phyloP scores from a whole-genome alignment of 2,113 vertebrate species.

The Phainopepla nitens region DNA sequence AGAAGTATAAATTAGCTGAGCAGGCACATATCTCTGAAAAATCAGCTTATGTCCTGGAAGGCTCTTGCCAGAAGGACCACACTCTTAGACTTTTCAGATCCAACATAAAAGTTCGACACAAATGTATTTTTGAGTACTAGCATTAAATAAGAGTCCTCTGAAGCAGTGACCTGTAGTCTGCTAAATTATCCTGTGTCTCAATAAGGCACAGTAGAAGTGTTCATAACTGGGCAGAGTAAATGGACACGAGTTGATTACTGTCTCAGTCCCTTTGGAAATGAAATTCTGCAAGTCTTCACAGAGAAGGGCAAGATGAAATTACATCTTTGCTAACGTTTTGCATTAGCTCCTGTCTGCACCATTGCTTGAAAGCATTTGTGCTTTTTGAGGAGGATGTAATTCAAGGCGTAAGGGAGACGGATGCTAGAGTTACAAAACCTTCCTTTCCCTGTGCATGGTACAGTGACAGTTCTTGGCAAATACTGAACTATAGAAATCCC shows the following conservation, averaged over 20 bases:
- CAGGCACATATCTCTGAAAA: conserved; percentile 13
- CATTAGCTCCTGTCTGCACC: not conserved
- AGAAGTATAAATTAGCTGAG: conserved; percentile 32
- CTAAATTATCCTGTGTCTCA: not conserved
- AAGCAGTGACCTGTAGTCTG: not conserved
- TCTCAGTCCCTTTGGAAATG: not conserved
- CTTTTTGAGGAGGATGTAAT: not conserved
- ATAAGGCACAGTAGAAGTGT: not conserved
- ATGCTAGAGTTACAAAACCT: not conserved
- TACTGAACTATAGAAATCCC: not conserved
- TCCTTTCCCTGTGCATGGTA: not conserved
- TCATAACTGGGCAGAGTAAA: not conserved
- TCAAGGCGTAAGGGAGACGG: not conserved
- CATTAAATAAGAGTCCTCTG: not conserved
- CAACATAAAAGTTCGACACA: not conserved
- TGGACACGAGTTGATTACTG: not conserved
- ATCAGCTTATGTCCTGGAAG: not conserved
- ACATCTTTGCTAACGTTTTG: not conserved
- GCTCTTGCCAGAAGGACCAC: not conserved
- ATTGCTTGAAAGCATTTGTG: not conserved
- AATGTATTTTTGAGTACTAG: not conserved
- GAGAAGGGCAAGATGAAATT: not conserved
- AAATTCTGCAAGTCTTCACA: not conserved
- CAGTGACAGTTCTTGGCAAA: not conserved
- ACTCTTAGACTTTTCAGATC: not conserved